A percentile compares a stretch with the other conserved stretches of the same genome.
Evolutionary conservation across 1,140 invertebrate species (phyloP).

Genomic region (Cephus cinctus): DNA sequence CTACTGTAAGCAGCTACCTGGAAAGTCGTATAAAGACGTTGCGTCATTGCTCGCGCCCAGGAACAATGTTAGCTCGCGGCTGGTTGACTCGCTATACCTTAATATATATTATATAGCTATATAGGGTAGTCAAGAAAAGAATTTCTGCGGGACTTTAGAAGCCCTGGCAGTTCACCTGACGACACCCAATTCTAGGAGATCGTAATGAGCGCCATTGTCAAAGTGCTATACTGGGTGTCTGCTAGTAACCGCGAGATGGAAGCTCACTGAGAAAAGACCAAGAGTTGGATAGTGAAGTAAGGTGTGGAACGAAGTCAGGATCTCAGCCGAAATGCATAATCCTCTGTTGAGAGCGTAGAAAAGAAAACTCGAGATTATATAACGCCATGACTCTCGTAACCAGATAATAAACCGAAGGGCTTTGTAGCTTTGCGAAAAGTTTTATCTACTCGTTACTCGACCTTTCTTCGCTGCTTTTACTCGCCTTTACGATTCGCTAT

Average conservation of each 20-base stretch:
- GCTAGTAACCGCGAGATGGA: background rate
- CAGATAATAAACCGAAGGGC: slow-evolving; percentile 40
- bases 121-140: background rate
- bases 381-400: no score
- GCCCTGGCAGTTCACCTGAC: slow-evolving; percentile 28
- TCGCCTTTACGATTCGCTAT: slow-evolving; percentile 8
- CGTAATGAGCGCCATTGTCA: slow-evolving; percentile 36
- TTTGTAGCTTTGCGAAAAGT: slow-evolving; percentile 23
- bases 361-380: no score
- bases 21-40: no score
- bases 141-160: background rate
- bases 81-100: no score
- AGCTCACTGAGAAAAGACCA: background rate
- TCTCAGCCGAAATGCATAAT: background rate
- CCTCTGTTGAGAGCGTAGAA: background rate
- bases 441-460: slow-evolving; percentile 11
- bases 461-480: slow-evolving; percentile 4
- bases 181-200: slow-evolving; percentile 20
- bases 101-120: background rate
- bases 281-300: background rate
- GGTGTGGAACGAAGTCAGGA: background rate
- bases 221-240: slow-evolving; percentile 12
- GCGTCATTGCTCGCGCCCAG: no score
- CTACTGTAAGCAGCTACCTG: no score
- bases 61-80: no score